These are phyloP conservation scores for Odontocerum albicorne DNA, from an alignment of 2,888 invertebrate species.

Conservation along the genomic window DNA sequence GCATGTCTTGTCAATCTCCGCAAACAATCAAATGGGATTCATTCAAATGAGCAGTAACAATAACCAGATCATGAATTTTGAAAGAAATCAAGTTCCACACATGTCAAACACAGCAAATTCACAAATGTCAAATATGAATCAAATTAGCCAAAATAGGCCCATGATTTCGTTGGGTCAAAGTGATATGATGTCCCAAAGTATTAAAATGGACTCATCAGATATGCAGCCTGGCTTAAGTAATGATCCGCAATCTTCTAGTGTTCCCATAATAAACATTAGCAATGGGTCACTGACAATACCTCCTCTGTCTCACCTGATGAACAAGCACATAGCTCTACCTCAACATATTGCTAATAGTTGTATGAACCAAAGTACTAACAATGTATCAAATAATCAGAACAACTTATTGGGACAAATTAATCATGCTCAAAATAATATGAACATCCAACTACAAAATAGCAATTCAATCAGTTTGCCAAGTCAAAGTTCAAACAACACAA, in stretches of 20 bases:
- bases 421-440: conserved; percentile 42
- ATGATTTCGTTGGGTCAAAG: conserved; percentile 26
- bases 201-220: conserved; percentile 22
- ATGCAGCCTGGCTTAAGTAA: conserved; percentile 14
- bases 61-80: conserved; percentile 53
- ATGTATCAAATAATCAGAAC: conserved; percentile 36
- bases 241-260: conserved; percentile 21
- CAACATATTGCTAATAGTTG: conserved; percentile 58
- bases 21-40: conserved; percentile 53
- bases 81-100: conserved; percentile 44
- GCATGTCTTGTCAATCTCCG: conserved; percentile 43
- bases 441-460: conserved; percentile 46
- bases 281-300: conserved; percentile 47
- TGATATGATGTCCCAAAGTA: conserved; percentile 19
- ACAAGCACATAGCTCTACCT: conserved; percentile 56
- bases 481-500: conserved; percentile 49
- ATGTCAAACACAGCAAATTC: conserved; percentile 14
- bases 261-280: conserved; percentile 39
- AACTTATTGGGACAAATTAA: conserved; percentile 47
- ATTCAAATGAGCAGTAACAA: conserved; percentile 55
- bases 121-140: conserved; percentile 19
- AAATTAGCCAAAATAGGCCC: conserved; percentile 17
- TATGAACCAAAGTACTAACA: conserved; percentile 49
- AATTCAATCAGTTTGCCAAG: conserved; percentile 49
- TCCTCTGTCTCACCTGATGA: conserved; percentile 49